Percentiles rank a stretch among this genome's conserved stretches.
Evolutionary conservation across 2,797 vertebrate species (phyloP).

Genomic region (Artibeus lituratus): DNA sequence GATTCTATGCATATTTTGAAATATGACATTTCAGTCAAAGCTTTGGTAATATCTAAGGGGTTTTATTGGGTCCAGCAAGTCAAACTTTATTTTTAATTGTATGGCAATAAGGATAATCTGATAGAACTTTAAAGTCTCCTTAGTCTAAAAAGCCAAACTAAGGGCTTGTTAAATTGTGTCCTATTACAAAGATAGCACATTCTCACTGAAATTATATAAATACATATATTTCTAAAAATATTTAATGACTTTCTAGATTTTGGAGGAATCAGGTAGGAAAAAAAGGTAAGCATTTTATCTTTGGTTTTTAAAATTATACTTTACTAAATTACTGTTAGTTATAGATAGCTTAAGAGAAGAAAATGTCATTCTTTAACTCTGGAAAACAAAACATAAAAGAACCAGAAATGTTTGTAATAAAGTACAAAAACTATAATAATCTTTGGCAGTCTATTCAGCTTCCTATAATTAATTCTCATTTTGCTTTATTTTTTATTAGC

Average conservation of each 20-base stretch:
- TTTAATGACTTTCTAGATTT: background rate
- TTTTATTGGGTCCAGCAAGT: background rate
- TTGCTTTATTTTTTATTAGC: too few species aligned
- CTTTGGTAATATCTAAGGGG: background rate
- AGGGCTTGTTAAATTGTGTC: background rate
- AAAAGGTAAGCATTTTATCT: background rate
- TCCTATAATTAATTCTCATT: background rate
- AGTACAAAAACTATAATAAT: background rate
- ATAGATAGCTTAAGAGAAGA: background rate
- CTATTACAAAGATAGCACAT: background rate
- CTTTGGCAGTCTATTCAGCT: background rate
- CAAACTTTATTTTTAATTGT: background rate
- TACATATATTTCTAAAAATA: background rate
- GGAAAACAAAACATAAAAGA: background rate
- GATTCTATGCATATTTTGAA: background rate
- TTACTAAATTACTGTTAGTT: background rate
- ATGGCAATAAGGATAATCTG: background rate
- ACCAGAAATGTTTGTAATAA: background rate
- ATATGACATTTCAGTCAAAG: background rate
- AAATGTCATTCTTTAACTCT: background rate
- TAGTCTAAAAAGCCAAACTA: background rate
- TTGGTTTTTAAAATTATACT: background rate
- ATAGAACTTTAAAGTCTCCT: background rate
- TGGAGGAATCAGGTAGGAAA: background rate
- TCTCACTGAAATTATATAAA: background rate